phyloP scores from a whole-genome alignment of 1,140 invertebrate species.

The Asobara japonica region DNA sequence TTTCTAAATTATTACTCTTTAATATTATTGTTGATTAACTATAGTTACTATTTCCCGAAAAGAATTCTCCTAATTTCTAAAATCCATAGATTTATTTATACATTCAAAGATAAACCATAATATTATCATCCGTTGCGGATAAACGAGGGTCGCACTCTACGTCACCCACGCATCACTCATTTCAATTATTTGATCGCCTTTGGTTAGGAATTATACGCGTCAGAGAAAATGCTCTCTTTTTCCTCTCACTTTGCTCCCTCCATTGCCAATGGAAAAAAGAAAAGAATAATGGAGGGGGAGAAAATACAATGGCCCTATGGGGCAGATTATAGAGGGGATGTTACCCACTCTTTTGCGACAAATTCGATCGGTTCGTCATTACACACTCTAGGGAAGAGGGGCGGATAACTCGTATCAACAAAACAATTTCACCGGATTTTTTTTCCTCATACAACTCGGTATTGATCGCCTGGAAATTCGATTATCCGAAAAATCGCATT shows the following conservation, averaged over 20 bases:
- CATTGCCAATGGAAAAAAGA: not conserved
- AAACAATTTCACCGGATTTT: not conserved
- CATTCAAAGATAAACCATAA: too few relatives aligned
- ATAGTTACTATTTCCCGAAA: too few relatives aligned
- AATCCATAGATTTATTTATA: too few relatives aligned
- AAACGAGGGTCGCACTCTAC: not conserved
- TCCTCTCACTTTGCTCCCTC: not conserved
- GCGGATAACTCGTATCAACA: too few relatives aligned
- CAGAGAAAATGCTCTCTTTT: constrained; percentile 9
- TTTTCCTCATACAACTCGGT: not conserved
- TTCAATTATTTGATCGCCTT: constrained; percentile 58
- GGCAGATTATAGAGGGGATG: constrained; percentile 46
- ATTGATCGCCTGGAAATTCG: not conserved
- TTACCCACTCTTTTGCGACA: not conserved
- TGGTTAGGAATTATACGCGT: constrained; percentile 55
- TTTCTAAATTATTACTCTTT: too few relatives aligned
- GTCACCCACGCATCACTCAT: constrained; percentile 46
- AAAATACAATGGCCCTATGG: constrained; percentile 25
- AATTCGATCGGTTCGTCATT: not conserved
- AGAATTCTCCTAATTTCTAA: too few relatives aligned
- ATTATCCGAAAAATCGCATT: not conserved
- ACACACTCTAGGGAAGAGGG: too few relatives aligned
- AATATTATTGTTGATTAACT: too few relatives aligned
- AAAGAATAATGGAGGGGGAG: not conserved
- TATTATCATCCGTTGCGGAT: not conserved